Conservation (phyloP, 1,140 invertebrate species). For the Drosophila pruinosa region DNA sequence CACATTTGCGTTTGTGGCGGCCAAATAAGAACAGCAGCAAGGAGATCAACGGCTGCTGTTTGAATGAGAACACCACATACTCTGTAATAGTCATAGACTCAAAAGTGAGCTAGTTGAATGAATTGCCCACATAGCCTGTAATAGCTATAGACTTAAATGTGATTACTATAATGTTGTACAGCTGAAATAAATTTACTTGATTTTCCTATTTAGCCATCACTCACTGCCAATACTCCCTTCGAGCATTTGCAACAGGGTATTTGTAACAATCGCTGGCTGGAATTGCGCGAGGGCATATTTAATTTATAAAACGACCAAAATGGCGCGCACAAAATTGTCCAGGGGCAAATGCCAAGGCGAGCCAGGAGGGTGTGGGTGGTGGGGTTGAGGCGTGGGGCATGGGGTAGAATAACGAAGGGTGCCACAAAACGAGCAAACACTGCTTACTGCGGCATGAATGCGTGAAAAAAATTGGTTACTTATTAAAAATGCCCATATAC, state of each 20-base stretch:
- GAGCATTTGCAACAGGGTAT: background rate
- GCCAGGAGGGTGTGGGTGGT: background rate
- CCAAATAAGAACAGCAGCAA: background rate
- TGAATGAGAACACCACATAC: background rate
- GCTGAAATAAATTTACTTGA: too few species aligned
- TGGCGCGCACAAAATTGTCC: slow-evolving; percentile 51
- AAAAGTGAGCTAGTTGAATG: background rate
- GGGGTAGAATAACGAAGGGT: slow-evolving; percentile 7
- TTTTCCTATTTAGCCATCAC: background rate
- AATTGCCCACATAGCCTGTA: background rate
- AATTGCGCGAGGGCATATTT: slow-evolving; percentile 63
- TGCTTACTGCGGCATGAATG: slow-evolving; percentile 16
- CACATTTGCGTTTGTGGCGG: slow-evolving; percentile 52
- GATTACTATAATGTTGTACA: too few species aligned
- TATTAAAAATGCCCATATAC: slow-evolving; percentile 79
- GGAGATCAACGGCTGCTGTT: background rate
- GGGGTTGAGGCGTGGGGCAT: background rate
- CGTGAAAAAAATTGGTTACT: slow-evolving; percentile 64
- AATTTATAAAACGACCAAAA: slow-evolving; percentile 72
- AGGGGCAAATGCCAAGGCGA: slow-evolving; percentile 8
- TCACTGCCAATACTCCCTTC: background rate
- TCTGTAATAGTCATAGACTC: too few species aligned
- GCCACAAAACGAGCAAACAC: background rate
- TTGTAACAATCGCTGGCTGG: slow-evolving; percentile 35
- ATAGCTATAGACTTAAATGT: too few species aligned